Base-by-base conservation (phyloP, 2,888 invertebrate genomes). In the Volucella bombylans region DNA sequence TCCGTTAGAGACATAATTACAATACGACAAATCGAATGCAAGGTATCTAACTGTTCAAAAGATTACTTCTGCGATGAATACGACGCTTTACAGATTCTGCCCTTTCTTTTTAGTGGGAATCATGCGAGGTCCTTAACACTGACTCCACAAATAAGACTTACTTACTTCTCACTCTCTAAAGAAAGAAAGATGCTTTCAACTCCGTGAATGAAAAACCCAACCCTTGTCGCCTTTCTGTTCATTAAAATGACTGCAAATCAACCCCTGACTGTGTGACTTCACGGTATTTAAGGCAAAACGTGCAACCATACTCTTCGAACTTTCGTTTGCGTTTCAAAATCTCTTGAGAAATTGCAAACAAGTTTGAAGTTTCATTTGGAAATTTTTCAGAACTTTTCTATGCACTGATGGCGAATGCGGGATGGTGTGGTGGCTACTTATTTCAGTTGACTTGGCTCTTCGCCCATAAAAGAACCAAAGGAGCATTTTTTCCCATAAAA, bases 291-390 rank as follows among this genome's bases (percentile, higher is more conserved):
- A 45, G 45, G 38, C n/a, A 38, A 38, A 47, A n/a, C 38, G 54
- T 47, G 43, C 39, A 47, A 43, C 2, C 12, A 54, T 45, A 23
- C 47, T 14, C 47, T 31, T 31, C 2, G 3, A 23, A 23, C 18
- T 23, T 23, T 31, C 23, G 12, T 12, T 18, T 3, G n/a, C n/a
- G 15, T 47, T 10, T 64, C 64, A 31, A 49, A 38, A 15, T 43
- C 23, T 15, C 47, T 38, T 9, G 64, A 31, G 52, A 18, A 65
- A 23, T 41, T 10, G 8, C 8, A 31, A 50, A 50, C 38, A 77
- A 76, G 77, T 77, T 77, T 69, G 68, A 68, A 61, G 77, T 77
- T 68, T 77, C 47, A 55, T 47, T 68, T 77, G 31, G 52, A 52
- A 38, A 76, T 54, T 64, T 73, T 77, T 61, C 61, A 52, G 47